Percentiles rank a stretch among this genome's conserved stretches.
phyloP scores from a whole-genome alignment of 2,888 invertebrate genomes.

The Apamea epomidion region DNA sequence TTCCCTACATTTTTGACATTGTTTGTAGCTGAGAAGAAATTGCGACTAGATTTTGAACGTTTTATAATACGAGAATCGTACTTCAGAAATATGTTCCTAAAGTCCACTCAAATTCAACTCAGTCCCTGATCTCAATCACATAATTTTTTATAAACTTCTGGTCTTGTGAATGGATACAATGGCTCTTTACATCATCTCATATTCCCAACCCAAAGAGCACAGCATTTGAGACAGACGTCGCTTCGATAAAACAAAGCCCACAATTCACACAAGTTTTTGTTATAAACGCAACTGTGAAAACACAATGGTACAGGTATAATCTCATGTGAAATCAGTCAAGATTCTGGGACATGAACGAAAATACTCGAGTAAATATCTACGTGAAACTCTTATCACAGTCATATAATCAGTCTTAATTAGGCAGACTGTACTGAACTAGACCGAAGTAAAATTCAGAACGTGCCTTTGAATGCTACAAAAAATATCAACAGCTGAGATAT shows the following conservation, averaged over 20 bases:
- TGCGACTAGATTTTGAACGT: too few relatives aligned
- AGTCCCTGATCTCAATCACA: neutral
- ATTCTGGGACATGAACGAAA: constrained; percentile 49
- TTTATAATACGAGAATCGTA: too few relatives aligned
- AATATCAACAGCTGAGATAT: constrained; percentile 25
- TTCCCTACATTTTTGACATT: too few relatives aligned
- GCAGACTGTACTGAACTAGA: constrained; percentile 17
- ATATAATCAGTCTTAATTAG: constrained; percentile 40
- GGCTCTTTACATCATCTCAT: constrained; percentile 25
- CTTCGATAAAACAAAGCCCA: constrained; percentile 51
- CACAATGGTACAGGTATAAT: constrained; percentile 64
- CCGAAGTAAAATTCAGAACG: constrained; percentile 23
- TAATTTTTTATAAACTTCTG: neutral
- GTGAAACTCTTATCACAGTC: constrained; percentile 34
- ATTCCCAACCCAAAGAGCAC: constrained; percentile 47
- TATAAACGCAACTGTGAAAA: constrained; percentile 49
- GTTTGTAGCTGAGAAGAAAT: too few relatives aligned
- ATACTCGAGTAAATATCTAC: constrained; percentile 39
- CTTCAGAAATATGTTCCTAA: neutral
- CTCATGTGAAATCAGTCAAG: constrained; percentile 67
- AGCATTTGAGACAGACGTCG: constrained; percentile 27
- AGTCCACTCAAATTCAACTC: neutral
- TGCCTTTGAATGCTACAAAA: constrained; percentile 18
- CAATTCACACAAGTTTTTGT: constrained; percentile 64
- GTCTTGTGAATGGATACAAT: constrained; percentile 25